Percentiles rank a stretch among this genome's conserved stretches.
phyloP scores from a whole-genome alignment of 2,888 invertebrate genomes.

The Idaea aversata region DNA sequence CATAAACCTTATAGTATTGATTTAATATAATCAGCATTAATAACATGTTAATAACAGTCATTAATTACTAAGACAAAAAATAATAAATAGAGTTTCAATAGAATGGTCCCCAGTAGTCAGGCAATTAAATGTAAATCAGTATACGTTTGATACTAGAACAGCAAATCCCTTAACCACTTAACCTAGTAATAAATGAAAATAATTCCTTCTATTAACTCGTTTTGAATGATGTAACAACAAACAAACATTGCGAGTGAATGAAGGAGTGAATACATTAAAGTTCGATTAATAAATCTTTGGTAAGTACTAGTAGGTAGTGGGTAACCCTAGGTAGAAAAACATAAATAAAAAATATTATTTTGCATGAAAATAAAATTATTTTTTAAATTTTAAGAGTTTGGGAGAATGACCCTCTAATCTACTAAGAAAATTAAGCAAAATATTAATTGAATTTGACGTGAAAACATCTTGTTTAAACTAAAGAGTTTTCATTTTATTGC shows the following conservation, averaged over 20 bases:
- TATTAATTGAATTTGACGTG: too few relatives aligned
- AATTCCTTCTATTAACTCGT: constrained; percentile 16
- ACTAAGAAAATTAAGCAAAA: too few relatives aligned
- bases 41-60: neutral
- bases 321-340: too few relatives aligned
- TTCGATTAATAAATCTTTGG: neutral
- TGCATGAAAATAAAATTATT: too few relatives aligned
- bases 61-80: neutral
- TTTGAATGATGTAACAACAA: constrained; percentile 40
- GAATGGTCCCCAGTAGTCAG: neutral
- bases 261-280: constrained; percentile 23
- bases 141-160: neutral
- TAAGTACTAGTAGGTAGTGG: neutral
- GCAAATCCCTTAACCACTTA: constrained; percentile 12
- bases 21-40: neutral
- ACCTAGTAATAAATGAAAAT: constrained; percentile 20
- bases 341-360: too few relatives aligned
- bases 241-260: constrained; percentile 35
- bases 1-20: too few relatives aligned
- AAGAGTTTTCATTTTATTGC: too few relatives aligned
- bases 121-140: neutral
- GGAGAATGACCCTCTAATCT: too few relatives aligned
- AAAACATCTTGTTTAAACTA: too few relatives aligned
- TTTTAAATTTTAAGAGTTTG: too few relatives aligned
- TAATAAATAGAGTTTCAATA: neutral